Evolutionary conservation across 2,888 invertebrate genomes (phyloP), one percentile per base, ranked within the genome.

Genomic region (Drosophila siamana): DNA sequence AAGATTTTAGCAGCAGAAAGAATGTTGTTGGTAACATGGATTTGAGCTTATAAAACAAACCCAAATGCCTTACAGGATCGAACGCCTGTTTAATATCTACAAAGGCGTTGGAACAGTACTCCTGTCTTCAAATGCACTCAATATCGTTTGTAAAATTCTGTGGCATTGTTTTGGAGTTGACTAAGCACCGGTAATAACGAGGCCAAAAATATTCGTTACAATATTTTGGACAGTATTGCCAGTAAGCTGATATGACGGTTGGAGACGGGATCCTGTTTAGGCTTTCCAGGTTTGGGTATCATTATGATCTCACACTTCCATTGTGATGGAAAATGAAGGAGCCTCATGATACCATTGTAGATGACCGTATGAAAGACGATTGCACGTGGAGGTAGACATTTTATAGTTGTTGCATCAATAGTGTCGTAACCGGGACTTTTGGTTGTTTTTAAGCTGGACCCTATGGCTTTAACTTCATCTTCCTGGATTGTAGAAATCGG

Each of bases 271-370:
- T 46, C 36, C 44, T 33, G 22, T 55, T 55, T 46, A 3, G 55
- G 55, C 5, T 46, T 55, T 9, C 41, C 28, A 7, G 52, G 52
- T 30, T 52, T 52, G 3, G 40, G 52, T 41, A 52, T 52, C 52
- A 41, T 52, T 41, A 36, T 40, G 15, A 15, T 40, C 13, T 13
- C 40, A 40, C 40, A 40, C 40, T 40, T 40, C 8, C 40, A 16
- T 7, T 40, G 13, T 15, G 40, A 13, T 2, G 40, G 40, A 16
- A 40, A 40, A 16, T 40, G 8, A 16, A 16, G 40, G 40, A 15
- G 40, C 13, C 16, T 7, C 4, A 16, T 15, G 15, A 40, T 40
- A 5, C 16, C 40, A 40, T 40, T 40, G 16, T 15, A 40, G 40
- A 40, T 40, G 1, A 40, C 8, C 16, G 9, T 28, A 28, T 8